phyloP scores from a whole-genome alignment of 2,888 invertebrate genomes.

The Tachina lurida region DNA sequence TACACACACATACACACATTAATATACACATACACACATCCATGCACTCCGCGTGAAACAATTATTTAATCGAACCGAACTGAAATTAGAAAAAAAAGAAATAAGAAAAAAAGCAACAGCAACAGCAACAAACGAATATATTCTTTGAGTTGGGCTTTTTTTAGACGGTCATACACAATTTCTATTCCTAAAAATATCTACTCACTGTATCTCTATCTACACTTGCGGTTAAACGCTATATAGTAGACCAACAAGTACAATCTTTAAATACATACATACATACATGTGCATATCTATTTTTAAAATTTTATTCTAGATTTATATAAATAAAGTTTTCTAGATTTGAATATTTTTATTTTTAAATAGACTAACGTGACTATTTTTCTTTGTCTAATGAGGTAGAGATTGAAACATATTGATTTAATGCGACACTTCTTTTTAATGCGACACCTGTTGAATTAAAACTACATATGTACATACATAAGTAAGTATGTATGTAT shows the following conservation, averaged over 20 bases:
- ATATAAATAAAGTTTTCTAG: constrained; percentile 33
- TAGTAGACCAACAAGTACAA: not conserved
- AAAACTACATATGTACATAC: not conserved
- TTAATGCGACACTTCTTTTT: not conserved
- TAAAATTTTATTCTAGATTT: constrained; percentile 22
- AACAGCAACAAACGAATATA: constrained; percentile 3
- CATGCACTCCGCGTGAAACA: constrained; percentile 10
- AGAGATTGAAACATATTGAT: constrained; percentile 1
- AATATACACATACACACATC: not conserved
- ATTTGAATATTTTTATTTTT: constrained; percentile 18
- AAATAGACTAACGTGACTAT: constrained; percentile 17
- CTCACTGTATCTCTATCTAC: constrained; percentile 26
- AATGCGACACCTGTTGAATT: constrained; percentile 19
- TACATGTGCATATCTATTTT: constrained; percentile 21
- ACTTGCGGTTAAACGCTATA: constrained; percentile 43
- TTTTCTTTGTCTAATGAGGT: not conserved
- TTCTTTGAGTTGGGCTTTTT: constrained; percentile 49
- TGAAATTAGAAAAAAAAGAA: constrained; percentile 5
- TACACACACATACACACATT: not conserved
- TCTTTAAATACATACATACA: not conserved
- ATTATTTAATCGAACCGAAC: constrained; percentile 50
- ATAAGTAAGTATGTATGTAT: not conserved
- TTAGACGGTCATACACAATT: constrained; percentile 33
- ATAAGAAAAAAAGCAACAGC: not conserved
- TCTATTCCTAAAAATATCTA: constrained; percentile 48